Evolutionary conservation across 2,888 invertebrate species (phyloP).

Genomic region (Pandemis cinnamomeana): DNA sequence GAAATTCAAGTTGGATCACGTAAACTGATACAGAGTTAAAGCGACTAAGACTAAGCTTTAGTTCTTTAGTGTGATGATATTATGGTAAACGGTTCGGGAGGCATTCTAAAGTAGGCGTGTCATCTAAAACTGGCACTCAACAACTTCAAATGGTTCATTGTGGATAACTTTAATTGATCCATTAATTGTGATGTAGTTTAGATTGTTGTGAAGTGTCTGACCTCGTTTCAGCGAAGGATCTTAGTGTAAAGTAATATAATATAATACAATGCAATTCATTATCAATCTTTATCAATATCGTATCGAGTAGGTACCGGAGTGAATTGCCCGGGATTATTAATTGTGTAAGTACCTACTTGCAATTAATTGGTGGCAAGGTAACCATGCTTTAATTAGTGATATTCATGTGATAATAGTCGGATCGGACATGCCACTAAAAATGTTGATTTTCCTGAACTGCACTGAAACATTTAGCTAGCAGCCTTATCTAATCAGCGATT

Average conservation of each 20-base stretch:
- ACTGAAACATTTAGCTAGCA: conserved; percentile 43
- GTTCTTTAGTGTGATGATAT: not conserved
- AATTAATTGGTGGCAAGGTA: conserved; percentile 2
- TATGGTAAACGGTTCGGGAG: not conserved
- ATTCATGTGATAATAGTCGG: not conserved
- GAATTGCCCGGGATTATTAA: conserved; percentile 4
- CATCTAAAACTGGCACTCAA: not conserved
- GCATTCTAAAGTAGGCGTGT: not conserved
- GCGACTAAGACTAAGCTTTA: not conserved
- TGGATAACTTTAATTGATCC: not conserved
- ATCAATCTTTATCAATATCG: conserved; percentile 27
- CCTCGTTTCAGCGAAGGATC: conserved; percentile 19
- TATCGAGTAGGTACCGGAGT: conserved; percentile 9
- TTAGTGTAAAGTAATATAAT: conserved; percentile 24
- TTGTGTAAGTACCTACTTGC: not conserved
- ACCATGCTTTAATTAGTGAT: not conserved
- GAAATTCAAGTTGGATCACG: too few species aligned
- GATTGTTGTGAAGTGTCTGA: conserved; percentile 7
- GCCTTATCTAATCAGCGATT: conserved; percentile 59
- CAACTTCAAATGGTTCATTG: not conserved
- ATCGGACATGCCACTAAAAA: not conserved
- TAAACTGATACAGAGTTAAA: too few species aligned
- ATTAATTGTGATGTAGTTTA: not conserved
- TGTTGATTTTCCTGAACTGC: conserved; percentile 42
- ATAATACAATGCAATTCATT: conserved; percentile 26